These are phyloP conservation scores for Alethe diademata DNA, from an alignment of 2,113 vertebrate genomes.

Conservation along the genomic window DNA sequence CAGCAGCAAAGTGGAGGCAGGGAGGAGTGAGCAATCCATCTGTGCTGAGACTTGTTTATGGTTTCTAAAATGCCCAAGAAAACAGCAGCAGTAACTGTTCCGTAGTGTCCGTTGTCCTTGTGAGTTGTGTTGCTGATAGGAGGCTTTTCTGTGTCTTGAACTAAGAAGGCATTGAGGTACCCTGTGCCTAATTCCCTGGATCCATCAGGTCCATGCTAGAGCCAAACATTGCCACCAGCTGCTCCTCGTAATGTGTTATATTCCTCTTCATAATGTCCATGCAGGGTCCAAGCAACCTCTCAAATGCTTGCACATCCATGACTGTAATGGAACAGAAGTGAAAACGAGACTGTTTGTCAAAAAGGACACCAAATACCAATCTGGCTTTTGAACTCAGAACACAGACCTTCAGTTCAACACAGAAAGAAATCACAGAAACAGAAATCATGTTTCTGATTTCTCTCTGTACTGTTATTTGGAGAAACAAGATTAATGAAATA, in stretches of 20 bases:
- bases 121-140: slow-evolving; percentile 78
- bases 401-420: neutral
- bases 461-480: neutral
- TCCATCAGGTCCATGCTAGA: slow-evolving; percentile 94
- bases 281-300: slow-evolving; percentile 96
- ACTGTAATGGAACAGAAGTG: slow-evolving; percentile 77
- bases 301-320: slow-evolving; percentile 97
- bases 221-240: slow-evolving; percentile 97
- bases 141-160: slow-evolving; percentile 76
- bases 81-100: slow-evolving; percentile 73
- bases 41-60: slow-evolving; percentile 74
- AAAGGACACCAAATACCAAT: neutral
- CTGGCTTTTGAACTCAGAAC: neutral
- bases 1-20: slow-evolving; percentile 79
- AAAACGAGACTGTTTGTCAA: neutral
- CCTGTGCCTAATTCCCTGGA: slow-evolving; percentile 78
- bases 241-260: slow-evolving; percentile 96
- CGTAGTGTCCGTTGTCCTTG: slow-evolving; percentile 68
- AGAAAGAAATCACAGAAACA: neutral
- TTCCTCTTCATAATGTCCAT: slow-evolving; percentile 99
- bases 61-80: slow-evolving; percentile 78
- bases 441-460: neutral
- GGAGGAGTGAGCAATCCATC: slow-evolving; percentile 66
- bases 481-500: neutral
- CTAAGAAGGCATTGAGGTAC: slow-evolving; percentile 73